phyloP scores from a whole-genome alignment of 1,140 invertebrate genomes.

The Ditylenchus dipsaci region DNA sequence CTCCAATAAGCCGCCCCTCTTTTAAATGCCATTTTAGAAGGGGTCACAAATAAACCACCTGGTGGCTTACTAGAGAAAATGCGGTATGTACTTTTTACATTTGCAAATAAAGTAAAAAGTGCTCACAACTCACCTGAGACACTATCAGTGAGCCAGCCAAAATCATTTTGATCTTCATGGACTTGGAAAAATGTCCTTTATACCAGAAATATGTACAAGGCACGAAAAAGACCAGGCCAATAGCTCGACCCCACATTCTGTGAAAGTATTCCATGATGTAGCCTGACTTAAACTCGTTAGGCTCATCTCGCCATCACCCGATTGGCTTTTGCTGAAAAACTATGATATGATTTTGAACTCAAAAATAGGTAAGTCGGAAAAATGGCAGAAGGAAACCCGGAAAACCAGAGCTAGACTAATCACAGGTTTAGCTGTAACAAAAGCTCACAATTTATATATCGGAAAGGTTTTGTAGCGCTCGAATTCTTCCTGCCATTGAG shows the following conservation, averaged over 20 bases:
- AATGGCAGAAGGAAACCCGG: neutral
- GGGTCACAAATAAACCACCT: too few relatives aligned
- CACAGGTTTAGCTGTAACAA: constrained; percentile 80
- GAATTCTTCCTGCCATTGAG: too few relatives aligned
- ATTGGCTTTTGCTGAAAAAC: constrained; percentile 43
- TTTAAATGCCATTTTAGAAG: too few relatives aligned
- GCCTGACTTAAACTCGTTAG: constrained; percentile 91
- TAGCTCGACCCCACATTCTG: constrained; percentile 86
- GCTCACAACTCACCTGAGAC: too few relatives aligned
- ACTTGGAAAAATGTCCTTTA: constrained; percentile 65
- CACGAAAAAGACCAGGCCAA: constrained; percentile 78
- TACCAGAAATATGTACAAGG: constrained; percentile 84
- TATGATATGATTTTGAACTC: neutral
- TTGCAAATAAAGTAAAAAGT: too few relatives aligned
- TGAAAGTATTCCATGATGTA: constrained; percentile 98
- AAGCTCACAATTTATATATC: too few relatives aligned
- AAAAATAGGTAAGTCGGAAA: neutral
- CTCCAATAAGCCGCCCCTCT: too few relatives aligned
- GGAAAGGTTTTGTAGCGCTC: too few relatives aligned
- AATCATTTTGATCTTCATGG: constrained; percentile 74
- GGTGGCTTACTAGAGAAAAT: too few relatives aligned
- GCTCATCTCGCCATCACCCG: constrained; percentile 68
- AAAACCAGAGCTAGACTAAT: constrained; percentile 63
- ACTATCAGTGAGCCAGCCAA: constrained; percentile 73
- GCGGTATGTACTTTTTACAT: too few relatives aligned